A percentile compares a stretch with the other conserved stretches of the same genome.
These are phyloP conservation scores for Laticauda laticaudata DNA, from an alignment of 2,113 vertebrate species.

Conservation along the genomic window DNA sequence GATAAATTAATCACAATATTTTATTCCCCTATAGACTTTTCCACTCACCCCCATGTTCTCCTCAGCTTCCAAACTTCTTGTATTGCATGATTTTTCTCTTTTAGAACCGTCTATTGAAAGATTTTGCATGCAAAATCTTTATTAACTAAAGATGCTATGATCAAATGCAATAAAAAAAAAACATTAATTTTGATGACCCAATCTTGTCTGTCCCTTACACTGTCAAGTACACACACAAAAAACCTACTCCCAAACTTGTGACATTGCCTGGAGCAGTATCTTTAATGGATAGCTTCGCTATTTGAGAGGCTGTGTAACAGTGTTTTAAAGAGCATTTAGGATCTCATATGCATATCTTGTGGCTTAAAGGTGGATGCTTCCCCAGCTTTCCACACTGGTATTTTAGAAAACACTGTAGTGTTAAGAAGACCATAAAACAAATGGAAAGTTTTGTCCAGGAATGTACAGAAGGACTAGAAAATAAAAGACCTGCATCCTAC, in stretches of 20 bases:
- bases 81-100: constrained; percentile 37
- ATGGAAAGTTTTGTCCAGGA: constrained; percentile 41
- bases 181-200: constrained; percentile 52
- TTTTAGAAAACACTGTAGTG: constrained; percentile 40
- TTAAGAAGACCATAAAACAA: constrained; percentile 39
- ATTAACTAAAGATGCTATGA: constrained; percentile 42
- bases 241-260: constrained; percentile 57
- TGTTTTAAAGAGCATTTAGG: constrained; percentile 67
- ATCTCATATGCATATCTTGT: constrained; percentile 61
- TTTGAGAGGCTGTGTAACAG: constrained; percentile 66
- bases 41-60: background rate
- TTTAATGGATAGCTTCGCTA: constrained; percentile 66
- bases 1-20: constrained; percentile 79
- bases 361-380: constrained; percentile 37
- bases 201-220: constrained; percentile 40
- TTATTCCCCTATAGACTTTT: constrained; percentile 72
- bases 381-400: constrained; percentile 42
- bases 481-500: constrained; percentile 46
- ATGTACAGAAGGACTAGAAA: constrained; percentile 37
- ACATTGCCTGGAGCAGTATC: constrained; percentile 61
- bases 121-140: constrained; percentile 35
- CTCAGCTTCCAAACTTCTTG: constrained; percentile 51
- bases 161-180: constrained; percentile 51
- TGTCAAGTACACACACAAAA: constrained; percentile 40
- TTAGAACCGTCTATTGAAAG: constrained; percentile 28